Evolutionary conservation across 2,797 vertebrate genomes (phyloP).

Genomic region (Coregonus suidteri): DNA sequence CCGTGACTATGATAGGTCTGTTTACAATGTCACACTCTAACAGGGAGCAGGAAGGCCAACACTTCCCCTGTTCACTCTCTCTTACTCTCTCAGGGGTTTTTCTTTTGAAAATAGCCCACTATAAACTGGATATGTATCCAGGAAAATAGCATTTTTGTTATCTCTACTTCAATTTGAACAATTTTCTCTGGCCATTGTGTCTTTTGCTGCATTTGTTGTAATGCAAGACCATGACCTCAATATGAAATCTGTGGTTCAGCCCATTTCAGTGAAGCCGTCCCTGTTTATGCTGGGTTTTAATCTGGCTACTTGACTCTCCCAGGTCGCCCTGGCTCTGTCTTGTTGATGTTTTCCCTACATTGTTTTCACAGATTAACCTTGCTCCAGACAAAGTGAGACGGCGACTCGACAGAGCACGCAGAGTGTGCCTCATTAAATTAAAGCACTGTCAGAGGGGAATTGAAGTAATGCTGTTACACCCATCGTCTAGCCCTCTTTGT

Average conservation of each 20-base stretch:
- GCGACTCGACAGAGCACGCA: conserved; percentile 49
- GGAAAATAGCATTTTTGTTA: conserved; percentile 38
- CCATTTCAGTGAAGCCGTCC: conserved; percentile 27
- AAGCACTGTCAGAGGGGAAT: conserved; percentile 62
- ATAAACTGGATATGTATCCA: conserved; percentile 34
- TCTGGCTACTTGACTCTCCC: conserved; percentile 43
- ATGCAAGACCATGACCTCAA: neutral
- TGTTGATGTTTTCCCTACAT: conserved; percentile 46
- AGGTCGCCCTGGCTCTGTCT: conserved; percentile 50
- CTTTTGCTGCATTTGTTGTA: neutral
- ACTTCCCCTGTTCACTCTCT: conserved; percentile 40
- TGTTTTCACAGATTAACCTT: conserved; percentile 69
- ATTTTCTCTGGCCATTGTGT: neutral
- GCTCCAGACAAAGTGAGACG: conserved; percentile 64
- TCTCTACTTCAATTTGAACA: neutral
- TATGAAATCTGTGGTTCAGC: neutral
- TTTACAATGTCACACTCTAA: conserved; percentile 59
- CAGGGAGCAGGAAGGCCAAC: conserved; percentile 58
- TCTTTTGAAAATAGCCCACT: conserved; percentile 43
- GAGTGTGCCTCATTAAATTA: conserved; percentile 69
- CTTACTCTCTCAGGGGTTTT: conserved; percentile 51
- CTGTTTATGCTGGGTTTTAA: conserved; percentile 61
- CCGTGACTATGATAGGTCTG: conserved; percentile 42
- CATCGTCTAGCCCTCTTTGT: conserved; percentile 61
- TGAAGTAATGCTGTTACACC: conserved; percentile 60